A percentile compares a stretch with the other conserved stretches of the same genome.
Evolutionary conservation across 2,888 invertebrate species (phyloP).

Genomic region (Troilus luridus): DNA sequence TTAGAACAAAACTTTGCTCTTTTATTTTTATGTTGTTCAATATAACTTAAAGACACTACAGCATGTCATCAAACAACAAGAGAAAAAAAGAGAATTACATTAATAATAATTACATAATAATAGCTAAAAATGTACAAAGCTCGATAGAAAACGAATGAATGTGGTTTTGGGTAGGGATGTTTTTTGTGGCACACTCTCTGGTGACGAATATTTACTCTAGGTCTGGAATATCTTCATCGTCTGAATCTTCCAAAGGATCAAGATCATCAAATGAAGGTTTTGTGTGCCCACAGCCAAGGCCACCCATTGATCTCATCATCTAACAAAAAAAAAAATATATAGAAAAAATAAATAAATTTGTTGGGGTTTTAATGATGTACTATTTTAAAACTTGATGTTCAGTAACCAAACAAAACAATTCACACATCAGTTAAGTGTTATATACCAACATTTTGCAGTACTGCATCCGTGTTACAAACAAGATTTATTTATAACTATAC

Average conservation of each 20-base stretch:
- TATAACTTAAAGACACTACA: constrained; percentile 15
- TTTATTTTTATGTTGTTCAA: constrained; percentile 50
- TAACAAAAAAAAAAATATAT: constrained; percentile 65
- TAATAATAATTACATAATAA: constrained; percentile 56
- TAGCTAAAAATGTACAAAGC: constrained; percentile 60
- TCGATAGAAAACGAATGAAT: constrained; percentile 58
- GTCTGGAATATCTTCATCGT: constrained; percentile 77
- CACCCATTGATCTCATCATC: constrained; percentile 83
- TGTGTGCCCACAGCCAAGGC: constrained; percentile 73
- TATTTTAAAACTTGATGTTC: not conserved
- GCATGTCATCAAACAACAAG: constrained; percentile 44
- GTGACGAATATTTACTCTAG: constrained; percentile 51
- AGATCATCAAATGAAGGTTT: constrained; percentile 84
- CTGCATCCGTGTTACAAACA: not conserved
- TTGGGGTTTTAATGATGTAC: not conserved
- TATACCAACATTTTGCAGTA: not conserved
- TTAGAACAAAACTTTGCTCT: constrained; percentile 42
- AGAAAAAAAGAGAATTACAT: constrained; percentile 38
- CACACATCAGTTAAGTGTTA: too few species aligned
- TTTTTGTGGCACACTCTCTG: constrained; percentile 32
- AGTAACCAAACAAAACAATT: not conserved
- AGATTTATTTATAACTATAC: not conserved
- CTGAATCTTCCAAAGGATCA: constrained; percentile 78
- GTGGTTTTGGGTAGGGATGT: constrained; percentile 50
- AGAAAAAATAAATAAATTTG: too few species aligned